A percentile compares a stretch with the other conserved stretches of the same genome.
These are phyloP conservation scores for Gryon sp. DNA, from an alignment of 1,140 invertebrate species.

Conservation along the genomic window DNA sequence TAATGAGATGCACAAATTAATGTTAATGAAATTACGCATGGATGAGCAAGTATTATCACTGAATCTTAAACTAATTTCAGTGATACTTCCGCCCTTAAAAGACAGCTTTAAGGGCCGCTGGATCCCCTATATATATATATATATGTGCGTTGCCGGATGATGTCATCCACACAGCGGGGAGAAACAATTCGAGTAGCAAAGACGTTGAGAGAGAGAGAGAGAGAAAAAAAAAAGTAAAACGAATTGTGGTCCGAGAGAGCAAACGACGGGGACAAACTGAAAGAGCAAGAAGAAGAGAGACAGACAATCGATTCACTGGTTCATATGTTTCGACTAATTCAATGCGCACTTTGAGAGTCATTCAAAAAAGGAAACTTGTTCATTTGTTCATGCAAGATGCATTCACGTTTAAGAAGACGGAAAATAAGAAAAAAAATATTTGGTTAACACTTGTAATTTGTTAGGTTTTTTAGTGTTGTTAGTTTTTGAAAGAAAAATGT, in stretches of 20 bases:
- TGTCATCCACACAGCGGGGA: constrained; percentile 57
- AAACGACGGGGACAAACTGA: background rate
- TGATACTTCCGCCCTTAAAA: constrained; percentile 58
- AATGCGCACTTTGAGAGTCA: constrained; percentile 21
- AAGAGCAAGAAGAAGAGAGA: no score
- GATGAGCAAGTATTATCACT: constrained; percentile 1
- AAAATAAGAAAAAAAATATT: no score
- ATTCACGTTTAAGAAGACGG: no score
- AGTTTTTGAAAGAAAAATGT: no score
- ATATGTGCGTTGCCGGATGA: constrained; percentile 53
- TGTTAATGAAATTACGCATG: constrained; percentile 9
- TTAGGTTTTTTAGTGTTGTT: no score
- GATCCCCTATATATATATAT: constrained; percentile 52
- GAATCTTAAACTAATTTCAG: constrained; percentile 43
- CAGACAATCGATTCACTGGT: background rate
- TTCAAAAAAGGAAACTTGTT: no score
- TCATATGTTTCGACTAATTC: constrained; percentile 33
- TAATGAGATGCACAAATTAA: no score
- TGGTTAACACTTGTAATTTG: no score
- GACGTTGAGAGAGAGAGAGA: constrained; percentile 3
- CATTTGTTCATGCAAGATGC: no score
- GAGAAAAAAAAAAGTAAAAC: constrained; percentile 27
- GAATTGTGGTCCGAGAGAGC: constrained; percentile 26
- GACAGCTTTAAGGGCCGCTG: constrained; percentile 43
- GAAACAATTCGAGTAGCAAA: constrained; percentile 52